phyloP scores from a whole-genome alignment of 2,797 vertebrate genomes.

The Oreortyx pictus region DNA sequence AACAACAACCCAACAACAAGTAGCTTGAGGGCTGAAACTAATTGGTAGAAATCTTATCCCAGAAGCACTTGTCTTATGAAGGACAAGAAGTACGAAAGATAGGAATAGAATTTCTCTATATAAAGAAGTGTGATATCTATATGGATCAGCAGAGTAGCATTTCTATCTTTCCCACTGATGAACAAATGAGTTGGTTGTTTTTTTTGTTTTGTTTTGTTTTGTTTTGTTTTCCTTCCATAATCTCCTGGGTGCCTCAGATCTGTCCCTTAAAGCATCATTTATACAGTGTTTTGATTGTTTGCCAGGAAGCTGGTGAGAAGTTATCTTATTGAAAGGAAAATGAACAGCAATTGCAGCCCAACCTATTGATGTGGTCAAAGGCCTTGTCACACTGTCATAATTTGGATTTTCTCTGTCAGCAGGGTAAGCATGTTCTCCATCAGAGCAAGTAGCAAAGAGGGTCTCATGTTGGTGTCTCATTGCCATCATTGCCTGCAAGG shows the following conservation, averaged over 20 bases:
- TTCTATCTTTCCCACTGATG: neutral
- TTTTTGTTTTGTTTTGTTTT: neutral
- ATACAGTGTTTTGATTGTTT: neutral
- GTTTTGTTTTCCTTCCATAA: neutral
- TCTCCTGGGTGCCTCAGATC: neutral
- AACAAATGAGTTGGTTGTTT: neutral
- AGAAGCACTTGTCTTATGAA: neutral
- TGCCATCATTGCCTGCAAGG: neutral
- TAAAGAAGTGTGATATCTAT: neutral
- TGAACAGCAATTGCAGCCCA: neutral
- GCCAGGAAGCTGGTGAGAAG: neutral
- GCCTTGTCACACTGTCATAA: neutral
- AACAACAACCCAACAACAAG: neutral
- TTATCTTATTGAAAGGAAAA: slow-evolving; percentile 1
- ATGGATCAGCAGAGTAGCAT: neutral
- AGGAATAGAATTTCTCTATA: neutral
- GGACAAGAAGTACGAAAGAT: neutral
- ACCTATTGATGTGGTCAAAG: neutral
- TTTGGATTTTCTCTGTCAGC: neutral
- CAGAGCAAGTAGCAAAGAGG: neutral
- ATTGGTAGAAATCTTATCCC: neutral
- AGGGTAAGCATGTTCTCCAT: neutral
- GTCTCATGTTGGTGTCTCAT: neutral
- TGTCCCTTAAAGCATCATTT: neutral
- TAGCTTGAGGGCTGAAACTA: neutral